Evolutionary conservation across 2,797 vertebrate genomes (phyloP).

Genomic region (Tauraco hartlaubi): DNA sequence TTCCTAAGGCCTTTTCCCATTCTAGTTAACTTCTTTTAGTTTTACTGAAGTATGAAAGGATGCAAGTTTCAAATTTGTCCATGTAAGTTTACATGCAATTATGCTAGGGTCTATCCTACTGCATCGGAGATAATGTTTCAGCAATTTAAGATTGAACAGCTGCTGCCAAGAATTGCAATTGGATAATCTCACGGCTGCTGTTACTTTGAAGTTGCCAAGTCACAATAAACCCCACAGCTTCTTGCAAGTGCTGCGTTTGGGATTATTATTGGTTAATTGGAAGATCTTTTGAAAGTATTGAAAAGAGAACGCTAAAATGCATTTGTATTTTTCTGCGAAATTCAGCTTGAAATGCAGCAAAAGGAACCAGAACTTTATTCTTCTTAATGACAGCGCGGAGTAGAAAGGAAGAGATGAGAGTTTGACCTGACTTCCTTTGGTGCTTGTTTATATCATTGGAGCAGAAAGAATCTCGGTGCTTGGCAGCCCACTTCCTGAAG

Average conservation of each 20-base stretch:
- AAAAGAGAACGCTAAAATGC: background rate
- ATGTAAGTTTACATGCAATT: background rate
- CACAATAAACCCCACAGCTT: slow-evolving; percentile 1
- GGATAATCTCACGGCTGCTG: slow-evolving; percentile 15
- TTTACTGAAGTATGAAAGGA: background rate
- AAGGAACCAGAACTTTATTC: background rate
- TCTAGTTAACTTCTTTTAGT: background rate
- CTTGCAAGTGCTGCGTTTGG: background rate
- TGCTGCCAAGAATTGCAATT: slow-evolving; percentile 29
- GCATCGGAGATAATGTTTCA: slow-evolving; percentile 8
- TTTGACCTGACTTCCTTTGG: slow-evolving; percentile 63
- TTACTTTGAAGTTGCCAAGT: slow-evolving; percentile 40
- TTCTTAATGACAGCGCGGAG: background rate
- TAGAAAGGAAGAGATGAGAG: slow-evolving; percentile 48
- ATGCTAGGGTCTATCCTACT: background rate
- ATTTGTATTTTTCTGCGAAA: background rate
- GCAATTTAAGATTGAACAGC: slow-evolving; percentile 56
- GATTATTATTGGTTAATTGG: background rate
- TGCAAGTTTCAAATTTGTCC: background rate
- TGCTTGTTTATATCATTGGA: slow-evolving; percentile 52
- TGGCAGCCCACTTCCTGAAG: slow-evolving; percentile 67
- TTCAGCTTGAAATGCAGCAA: background rate
- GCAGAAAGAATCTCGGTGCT: slow-evolving; percentile 65
- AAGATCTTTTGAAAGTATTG: background rate
- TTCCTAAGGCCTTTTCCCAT: background rate